Evolutionary conservation across 2,113 vertebrate genomes (phyloP), one percentile per base, ranked within the genome.

Genomic region (Corythornis madagascariensis): DNA sequence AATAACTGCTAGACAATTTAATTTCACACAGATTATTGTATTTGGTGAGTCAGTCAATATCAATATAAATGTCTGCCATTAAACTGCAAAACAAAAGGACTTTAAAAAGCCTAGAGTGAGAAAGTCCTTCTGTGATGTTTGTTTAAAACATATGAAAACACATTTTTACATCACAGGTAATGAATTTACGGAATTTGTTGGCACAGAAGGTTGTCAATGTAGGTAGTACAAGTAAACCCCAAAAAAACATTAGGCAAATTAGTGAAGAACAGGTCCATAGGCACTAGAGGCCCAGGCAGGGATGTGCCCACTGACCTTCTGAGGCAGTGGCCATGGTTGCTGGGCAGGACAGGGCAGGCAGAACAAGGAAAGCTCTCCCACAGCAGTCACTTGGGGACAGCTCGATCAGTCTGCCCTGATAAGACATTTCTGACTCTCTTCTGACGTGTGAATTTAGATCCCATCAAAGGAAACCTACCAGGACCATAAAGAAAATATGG

Each of bases 21-120:
- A 89, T 87, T 82, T 89, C 38, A 13, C 87, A 56, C 16, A 69
- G 29, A 85, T 89, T 84, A 79, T 78, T 86, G 16, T 52, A 57
- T 67, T 86, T 82, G 50, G 45, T 82, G 67, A 76, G 33, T 79
- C 66, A 75, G n/a, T 87, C 70, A 48, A 69, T 69, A 84, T 65
- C 74, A 59, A 33, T 86, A 81, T 77, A 52, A 90, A 69, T 74
- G 43, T 40, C 31, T 80, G 25, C 69, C 4, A 38, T 52, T 20
- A 63, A 75, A 59, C 18, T 66, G 56, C 40, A 80, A 80, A 80
- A 38, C 24, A 86, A 59, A 91, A 88, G 42, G n/a, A 59, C 42
- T 80, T 86, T 6, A 70, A 78, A 25, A 88, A 90, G 35, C 7
- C 22, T 35, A n/a, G 29, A 87, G 21, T 57, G 38, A 80, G 59